A percentile compares a stretch with the other conserved stretches of the same genome.
These are phyloP conservation scores for Cardiocondyla obscurior DNA, from an alignment of 1,140 invertebrate genomes.

Conservation along the genomic window DNA sequence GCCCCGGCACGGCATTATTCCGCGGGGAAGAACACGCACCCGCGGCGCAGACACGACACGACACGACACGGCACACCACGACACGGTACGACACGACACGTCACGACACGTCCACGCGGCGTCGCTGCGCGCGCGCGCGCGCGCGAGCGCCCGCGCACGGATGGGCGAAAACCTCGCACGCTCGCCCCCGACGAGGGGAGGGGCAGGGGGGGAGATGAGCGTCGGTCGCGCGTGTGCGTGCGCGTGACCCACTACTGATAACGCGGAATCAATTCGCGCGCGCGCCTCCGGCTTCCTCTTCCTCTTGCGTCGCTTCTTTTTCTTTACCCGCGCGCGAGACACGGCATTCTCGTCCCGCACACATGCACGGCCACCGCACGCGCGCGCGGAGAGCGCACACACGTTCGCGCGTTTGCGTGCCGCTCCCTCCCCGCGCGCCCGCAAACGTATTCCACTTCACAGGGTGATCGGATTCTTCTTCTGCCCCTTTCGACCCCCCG, in stretches of 20 bases:
- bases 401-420: too few relatives aligned
- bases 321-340: conserved; percentile 10
- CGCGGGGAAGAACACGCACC: too few relatives aligned
- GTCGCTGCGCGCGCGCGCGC: neutral
- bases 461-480: neutral
- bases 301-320: neutral
- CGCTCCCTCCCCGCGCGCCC: too few relatives aligned
- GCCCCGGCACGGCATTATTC: conserved; percentile 20
- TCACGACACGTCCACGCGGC: neutral
- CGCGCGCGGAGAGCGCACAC: neutral
- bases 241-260: conserved; percentile 44
- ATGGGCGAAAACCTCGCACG: too few relatives aligned
- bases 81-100: neutral
- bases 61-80: neutral
- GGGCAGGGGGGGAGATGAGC: too few relatives aligned
- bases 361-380: conserved; percentile 13
- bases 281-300: neutral
- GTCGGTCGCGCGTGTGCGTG: neutral
- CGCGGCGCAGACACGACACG: neutral
- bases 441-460: conserved; percentile 15
- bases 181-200: too few relatives aligned
- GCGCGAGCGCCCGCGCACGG: neutral
- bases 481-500: too few relatives aligned
- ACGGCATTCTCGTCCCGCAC: neutral
- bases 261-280: conserved; percentile 33